Evolutionary conservation across 2,888 invertebrate species (phyloP).

Genomic region (Sinotaia quadrata): DNA sequence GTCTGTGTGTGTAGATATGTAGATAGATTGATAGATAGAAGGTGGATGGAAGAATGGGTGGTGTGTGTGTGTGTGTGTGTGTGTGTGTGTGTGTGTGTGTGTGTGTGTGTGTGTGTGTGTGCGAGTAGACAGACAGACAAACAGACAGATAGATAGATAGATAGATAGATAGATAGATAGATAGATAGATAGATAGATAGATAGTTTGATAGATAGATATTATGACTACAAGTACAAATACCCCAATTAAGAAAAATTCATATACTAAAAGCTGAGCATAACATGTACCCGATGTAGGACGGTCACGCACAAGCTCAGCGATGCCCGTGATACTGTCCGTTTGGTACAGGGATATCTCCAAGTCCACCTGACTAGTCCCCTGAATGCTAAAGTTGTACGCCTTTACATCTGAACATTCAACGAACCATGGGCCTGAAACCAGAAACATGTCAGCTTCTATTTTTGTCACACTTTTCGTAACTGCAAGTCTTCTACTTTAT

Average conservation of each 20-base stretch:
- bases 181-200: neutral
- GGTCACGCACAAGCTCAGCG: neutral
- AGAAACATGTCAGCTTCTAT: neutral
- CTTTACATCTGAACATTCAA: neutral
- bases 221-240: neutral
- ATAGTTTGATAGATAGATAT: neutral
- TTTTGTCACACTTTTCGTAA: neutral
- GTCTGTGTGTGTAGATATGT: neutral
- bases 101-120: neutral
- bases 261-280: neutral
- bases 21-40: too few species aligned
- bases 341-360: slow-evolving; percentile 1
- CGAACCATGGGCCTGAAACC: neutral
- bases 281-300: neutral
- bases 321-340: neutral
- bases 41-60: too few species aligned
- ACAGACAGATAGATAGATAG: neutral
- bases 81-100: neutral
- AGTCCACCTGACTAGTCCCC: neutral
- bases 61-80: too few species aligned
- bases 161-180: slow-evolving; percentile 1
- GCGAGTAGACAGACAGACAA: neutral
- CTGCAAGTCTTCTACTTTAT: neutral
- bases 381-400: neutral
- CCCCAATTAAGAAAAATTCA: neutral